These are phyloP conservation scores for Cyanistes caeruleus DNA, from an alignment of 2,113 vertebrate species.

Conservation along the genomic window DNA sequence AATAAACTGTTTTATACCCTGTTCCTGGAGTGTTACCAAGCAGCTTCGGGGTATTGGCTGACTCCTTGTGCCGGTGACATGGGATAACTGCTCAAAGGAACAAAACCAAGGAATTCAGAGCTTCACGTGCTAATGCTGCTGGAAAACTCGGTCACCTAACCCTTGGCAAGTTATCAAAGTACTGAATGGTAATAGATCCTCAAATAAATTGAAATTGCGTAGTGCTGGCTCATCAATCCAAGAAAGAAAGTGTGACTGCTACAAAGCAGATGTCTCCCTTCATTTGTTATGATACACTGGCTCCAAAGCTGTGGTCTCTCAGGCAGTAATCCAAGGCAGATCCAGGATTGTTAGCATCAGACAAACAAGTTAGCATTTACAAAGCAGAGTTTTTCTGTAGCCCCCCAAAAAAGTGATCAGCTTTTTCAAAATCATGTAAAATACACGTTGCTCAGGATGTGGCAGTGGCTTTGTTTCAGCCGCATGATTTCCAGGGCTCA, in stretches of 20 bases:
- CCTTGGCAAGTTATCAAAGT: neutral
- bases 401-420: neutral
- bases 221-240: neutral
- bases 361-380: neutral
- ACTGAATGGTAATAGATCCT: neutral
- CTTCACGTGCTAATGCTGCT: neutral
- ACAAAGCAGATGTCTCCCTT: neutral
- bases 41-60: neutral
- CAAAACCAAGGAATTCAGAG: neutral
- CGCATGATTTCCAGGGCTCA: neutral
- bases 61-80: neutral
- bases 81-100: neutral
- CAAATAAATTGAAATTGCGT: neutral
- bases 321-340: neutral
- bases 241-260: neutral
- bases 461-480: neutral
- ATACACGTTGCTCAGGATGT: neutral
- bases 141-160: neutral
- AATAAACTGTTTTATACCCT: neutral
- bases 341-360: neutral
- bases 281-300: neutral
- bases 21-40: constrained; percentile 19
- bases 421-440: neutral
- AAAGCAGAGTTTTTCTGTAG: neutral
- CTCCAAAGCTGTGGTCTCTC: neutral